These are phyloP conservation scores for Yponomeuta cagnagella DNA, from an alignment of 2,888 invertebrate genomes.

Conservation along the genomic window DNA sequence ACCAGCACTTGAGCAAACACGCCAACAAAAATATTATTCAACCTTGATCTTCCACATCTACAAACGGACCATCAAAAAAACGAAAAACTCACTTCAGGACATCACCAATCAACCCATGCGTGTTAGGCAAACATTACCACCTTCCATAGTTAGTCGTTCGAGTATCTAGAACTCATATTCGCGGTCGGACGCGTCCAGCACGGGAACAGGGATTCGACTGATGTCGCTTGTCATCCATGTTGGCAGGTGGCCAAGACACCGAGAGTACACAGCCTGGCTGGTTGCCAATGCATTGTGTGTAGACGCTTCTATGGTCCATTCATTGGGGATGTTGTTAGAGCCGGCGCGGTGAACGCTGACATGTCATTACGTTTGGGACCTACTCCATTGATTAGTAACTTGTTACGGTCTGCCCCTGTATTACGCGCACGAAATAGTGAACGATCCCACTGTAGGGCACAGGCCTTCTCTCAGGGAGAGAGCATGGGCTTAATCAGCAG, in stretches of 20 bases:
- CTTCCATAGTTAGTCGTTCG: conserved; percentile 60
- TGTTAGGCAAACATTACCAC: conserved; percentile 29
- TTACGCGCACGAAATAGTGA: too few species aligned
- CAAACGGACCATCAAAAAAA: not conserved
- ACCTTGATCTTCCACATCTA: not conserved
- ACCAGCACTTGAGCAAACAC: not conserved
- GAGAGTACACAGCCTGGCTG: conserved; percentile 40
- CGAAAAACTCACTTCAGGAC: not conserved
- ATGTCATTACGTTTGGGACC: too few species aligned
- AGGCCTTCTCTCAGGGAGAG: too few species aligned
- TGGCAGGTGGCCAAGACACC: conserved; percentile 44
- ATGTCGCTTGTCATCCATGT: conserved; percentile 41
- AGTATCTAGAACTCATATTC: conserved; percentile 46
- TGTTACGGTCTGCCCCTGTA: too few species aligned
- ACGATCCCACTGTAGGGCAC: too few species aligned
- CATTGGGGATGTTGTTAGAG: not conserved
- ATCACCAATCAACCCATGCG: not conserved
- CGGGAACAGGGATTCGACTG: not conserved
- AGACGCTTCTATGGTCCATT: not conserved
- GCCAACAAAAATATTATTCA: conserved; percentile 1
- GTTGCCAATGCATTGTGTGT: conserved; percentile 31
- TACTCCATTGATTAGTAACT: too few species aligned
- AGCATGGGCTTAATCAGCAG: too few species aligned
- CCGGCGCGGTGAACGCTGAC: too few species aligned
- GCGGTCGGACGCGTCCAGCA: not conserved